Evolutionary conservation across 2,797 vertebrate genomes (phyloP).

Genomic region (Loris lydekkerianus): DNA sequence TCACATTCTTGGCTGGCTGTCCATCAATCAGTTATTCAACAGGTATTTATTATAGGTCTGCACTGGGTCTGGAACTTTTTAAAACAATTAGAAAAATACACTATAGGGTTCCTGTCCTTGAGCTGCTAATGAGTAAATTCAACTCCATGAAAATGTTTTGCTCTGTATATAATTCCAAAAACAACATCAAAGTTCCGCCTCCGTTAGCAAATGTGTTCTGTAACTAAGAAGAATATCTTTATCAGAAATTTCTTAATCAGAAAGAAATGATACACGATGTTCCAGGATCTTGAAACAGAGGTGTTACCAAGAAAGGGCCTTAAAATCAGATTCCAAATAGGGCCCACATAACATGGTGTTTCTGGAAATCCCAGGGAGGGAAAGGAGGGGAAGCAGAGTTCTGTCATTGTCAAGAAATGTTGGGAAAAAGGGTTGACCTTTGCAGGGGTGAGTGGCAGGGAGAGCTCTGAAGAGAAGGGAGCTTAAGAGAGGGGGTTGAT

Average conservation of each 20-base stretch:
- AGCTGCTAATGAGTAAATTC: constrained; percentile 8
- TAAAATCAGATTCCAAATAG: background rate
- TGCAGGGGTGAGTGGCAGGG: rapidly evolving
- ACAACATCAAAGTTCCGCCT: background rate
- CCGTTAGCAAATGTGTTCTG: background rate
- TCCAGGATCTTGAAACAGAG: background rate
- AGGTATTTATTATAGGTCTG: constrained; percentile 39
- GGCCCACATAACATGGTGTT: background rate
- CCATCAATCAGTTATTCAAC: constrained; percentile 48
- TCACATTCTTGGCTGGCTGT: background rate
- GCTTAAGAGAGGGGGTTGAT: background rate
- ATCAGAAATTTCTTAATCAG: background rate
- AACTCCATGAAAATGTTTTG: background rate
- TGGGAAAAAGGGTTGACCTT: background rate
- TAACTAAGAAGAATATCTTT: constrained; percentile 11
- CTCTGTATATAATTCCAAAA: background rate
- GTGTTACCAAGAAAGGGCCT: background rate
- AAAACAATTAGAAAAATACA: background rate
- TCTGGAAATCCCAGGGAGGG: background rate
- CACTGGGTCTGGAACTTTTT: background rate
- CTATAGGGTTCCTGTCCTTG: background rate
- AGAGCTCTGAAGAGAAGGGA: background rate
- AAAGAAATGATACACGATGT: background rate
- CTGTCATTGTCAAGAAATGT: rapidly evolving
- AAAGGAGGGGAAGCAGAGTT: background rate